Evolutionary conservation across 2,797 vertebrate genomes (phyloP), one percentile per base, ranked within the genome.

Genomic region (Crossoptilon crossoptilon): DNA sequence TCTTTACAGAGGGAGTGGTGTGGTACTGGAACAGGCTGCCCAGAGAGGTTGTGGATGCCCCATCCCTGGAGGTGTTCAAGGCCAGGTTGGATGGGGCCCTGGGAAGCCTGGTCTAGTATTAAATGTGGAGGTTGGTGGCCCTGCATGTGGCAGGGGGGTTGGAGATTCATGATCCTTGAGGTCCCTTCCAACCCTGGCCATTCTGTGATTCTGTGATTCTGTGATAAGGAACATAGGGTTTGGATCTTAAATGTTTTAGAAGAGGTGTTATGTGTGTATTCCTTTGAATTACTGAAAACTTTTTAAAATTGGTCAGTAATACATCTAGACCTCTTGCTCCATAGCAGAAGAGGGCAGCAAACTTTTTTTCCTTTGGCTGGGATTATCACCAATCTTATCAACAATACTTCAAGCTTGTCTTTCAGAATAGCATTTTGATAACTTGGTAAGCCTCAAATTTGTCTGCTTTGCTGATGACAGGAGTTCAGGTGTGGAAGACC

Each of bases 401-500:
- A 71, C 2, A 58, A 46, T 62, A 22, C 15, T 55, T 86, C 41
- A 87, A 46, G 48, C 37, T 84, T 79, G 53, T 6, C 37, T 91
- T 90, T 84, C 55, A 72, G 33, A 93, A 64, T 53, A 85, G 35
- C 17, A 35, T 84, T 90, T 94, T 77, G 31, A 24, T 92, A 81
- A 73, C 19, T 78, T 75, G 39, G 29, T 46, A 72, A 78, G 33
- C 24, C 91, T 96, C 44, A 46, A 5, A 23, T 71, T 85, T 78
- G 39, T 77, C 43, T 60, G 29, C 64, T 76, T 75, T 79, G 46
- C 29, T 79, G 67, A 39, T 79, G 48, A 26, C 18, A 76, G 29
- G 29, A 82, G 35, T 60, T 27, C 55, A 59, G 14, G 1, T 78
- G 13, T 69, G 62, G 55, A 58, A 72, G 59, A 69, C 29, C 14